Evolutionary conservation across 2,113 vertebrate species (phyloP).

Genomic region (Setophaga coronata): DNA sequence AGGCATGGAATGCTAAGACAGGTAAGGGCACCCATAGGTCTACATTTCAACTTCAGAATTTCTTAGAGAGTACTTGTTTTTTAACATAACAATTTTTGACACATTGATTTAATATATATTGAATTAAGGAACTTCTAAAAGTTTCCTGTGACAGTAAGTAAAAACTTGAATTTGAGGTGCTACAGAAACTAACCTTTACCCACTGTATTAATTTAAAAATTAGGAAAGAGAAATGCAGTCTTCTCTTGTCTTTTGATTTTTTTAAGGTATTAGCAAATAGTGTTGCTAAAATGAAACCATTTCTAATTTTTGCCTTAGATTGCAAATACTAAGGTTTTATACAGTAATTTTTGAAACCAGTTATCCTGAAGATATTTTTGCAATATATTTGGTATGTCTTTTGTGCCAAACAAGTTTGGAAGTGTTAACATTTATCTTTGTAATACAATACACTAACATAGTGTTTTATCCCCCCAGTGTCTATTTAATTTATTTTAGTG

Average conservation of each 20-base stretch:
- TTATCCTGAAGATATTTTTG: neutral
- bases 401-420: neutral
- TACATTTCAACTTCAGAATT: neutral
- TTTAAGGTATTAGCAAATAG: neutral
- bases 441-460: neutral
- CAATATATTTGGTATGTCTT: neutral
- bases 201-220: conserved; percentile 12
- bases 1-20: neutral
- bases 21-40: neutral
- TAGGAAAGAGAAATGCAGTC: conserved; percentile 37
- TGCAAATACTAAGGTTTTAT: neutral
- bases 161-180: neutral
- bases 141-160: neutral
- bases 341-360: neutral
- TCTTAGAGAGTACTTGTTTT: neutral
- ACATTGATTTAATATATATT: neutral
- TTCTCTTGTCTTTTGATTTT: neutral
- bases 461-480: neutral
- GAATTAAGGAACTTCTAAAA: neutral
- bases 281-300: neutral
- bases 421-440: conserved; percentile 29
- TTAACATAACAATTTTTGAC: neutral
- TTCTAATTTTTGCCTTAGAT: conserved; percentile 16
- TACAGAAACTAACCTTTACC: conserved; percentile 18
- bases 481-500: conserved; percentile 18